Conservation (phyloP, 2,113 vertebrate species). For the Halcyon senegalensis region DNA sequence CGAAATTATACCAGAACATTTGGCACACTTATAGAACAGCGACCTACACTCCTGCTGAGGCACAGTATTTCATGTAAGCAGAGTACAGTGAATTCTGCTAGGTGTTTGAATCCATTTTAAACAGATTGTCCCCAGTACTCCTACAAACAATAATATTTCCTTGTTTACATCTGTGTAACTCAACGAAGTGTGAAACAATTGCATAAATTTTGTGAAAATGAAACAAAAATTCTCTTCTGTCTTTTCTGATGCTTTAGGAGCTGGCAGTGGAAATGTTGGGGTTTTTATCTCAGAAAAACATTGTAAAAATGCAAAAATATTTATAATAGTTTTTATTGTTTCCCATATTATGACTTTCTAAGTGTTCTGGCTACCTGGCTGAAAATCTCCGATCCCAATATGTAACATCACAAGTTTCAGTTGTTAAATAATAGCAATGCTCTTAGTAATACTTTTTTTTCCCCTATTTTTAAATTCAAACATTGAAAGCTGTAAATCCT, state of each 20-base stretch:
- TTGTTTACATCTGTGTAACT: neutral
- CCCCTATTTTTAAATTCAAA: neutral
- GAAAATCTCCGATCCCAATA: neutral
- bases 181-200: neutral
- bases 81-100: neutral
- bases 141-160: neutral
- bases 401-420: neutral
- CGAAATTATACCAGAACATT: neutral
- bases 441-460: neutral
- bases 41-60: neutral
- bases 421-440: neutral
- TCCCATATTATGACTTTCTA: neutral
- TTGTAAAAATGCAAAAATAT: neutral
- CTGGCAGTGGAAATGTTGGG: neutral
- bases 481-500: neutral
- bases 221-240: neutral
- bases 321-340: neutral
- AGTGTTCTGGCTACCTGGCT: neutral
- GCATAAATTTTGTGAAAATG: neutral
- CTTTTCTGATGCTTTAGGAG: neutral
- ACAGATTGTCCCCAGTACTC: neutral
- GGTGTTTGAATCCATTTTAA: neutral
- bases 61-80: neutral
- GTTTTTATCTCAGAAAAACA: neutral
- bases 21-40: neutral